Evolutionary conservation across 1,140 invertebrate genomes (phyloP).

Genomic region (Orius insidiosus): DNA sequence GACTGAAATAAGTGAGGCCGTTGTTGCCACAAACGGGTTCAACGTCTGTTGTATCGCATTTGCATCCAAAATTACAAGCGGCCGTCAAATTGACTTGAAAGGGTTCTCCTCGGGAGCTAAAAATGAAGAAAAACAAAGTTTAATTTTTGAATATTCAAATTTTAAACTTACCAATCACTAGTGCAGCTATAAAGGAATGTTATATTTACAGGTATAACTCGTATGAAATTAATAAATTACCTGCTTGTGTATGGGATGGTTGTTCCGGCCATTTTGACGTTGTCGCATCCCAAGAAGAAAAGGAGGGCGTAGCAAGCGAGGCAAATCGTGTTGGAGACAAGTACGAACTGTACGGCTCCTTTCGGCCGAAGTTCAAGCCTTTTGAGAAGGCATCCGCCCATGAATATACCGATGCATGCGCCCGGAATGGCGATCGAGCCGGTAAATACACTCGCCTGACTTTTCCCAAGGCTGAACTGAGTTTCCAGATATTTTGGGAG

Average conservation of each 20-base stretch:
- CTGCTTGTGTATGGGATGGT: conserved; percentile 83
- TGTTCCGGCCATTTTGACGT: conserved; percentile 87
- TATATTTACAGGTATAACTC: too few relatives aligned
- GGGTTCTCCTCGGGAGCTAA: conserved; percentile 35
- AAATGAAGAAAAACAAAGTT: conserved; percentile 10
- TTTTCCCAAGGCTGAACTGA: conserved; percentile 83
- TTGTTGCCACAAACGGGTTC: conserved; percentile 91
- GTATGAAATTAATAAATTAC: conserved; percentile 19
- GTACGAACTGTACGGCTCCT: conserved; percentile 88
- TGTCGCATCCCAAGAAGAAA: conserved; percentile 86
- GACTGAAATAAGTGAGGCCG: conserved; percentile 81
- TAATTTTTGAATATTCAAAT: too few relatives aligned
- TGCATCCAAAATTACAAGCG: conserved; percentile 83
- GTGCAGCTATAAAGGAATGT: too few relatives aligned
- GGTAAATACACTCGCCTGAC: conserved; percentile 83
- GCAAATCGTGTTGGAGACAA: conserved; percentile 76
- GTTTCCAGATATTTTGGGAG: conserved; percentile 90
- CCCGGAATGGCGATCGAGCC: conserved; percentile 86
- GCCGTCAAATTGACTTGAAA: conserved; percentile 83
- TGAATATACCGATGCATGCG: conserved; percentile 85
- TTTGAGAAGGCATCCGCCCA: conserved; percentile 79
- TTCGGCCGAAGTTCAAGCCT: conserved; percentile 74
- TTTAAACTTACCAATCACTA: too few relatives aligned
- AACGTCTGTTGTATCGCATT: conserved; percentile 76
- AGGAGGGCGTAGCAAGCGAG: conserved; percentile 69